Evolutionary conservation across 2,888 invertebrate species (phyloP), one percentile per base, ranked within the genome.

Genomic region (Erebia epiphron): DNA sequence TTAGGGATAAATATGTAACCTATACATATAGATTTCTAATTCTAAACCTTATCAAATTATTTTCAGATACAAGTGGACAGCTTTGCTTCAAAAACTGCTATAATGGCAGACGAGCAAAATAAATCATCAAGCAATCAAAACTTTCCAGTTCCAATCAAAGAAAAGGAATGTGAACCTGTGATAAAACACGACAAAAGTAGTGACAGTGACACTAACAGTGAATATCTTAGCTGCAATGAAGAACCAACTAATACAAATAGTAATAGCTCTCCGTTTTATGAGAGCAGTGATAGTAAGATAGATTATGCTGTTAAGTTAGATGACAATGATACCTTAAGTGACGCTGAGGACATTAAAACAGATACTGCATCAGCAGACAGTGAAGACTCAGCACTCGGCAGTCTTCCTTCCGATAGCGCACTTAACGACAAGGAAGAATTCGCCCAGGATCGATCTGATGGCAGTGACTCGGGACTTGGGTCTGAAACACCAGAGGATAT

Each of bases 401-500:
- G 95, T 79, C 83, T 95, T 61, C 95, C 95, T 4, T 89, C 95
- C 14, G 93, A 94, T 70, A 77, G 86, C 82, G 77, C 80, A 61
- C 77, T 85, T 66, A 89, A 85, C 73, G 94, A 95, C 71, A 85
- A 90, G 75, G 94, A 94, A 78, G 95, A 95, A 83, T 95, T 95
- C 81, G 94, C 86, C 49, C 95, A 95, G 80, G 95, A 95, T 74
- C 94, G 96, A 69, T 97, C 97, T 57, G 97, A 97, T 82, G 97
- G 97, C 10, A 97, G 97, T 67, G 97, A 97, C 87, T 97, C 97
- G 0, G 97, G 97, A 0, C 86, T 97, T 46, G 97, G 97, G 7
- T 96, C 96, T 50, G 97, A 97, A 88, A 94, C 95, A 68, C 92
- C 94, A 69, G 96, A 96, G 74, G 96, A 96, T 79, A 73, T 82